Evolutionary conservation across 2,113 vertebrate genomes (phyloP), one percentile per base, ranked within the genome.

Genomic region (Cichladusa arquata): DNA sequence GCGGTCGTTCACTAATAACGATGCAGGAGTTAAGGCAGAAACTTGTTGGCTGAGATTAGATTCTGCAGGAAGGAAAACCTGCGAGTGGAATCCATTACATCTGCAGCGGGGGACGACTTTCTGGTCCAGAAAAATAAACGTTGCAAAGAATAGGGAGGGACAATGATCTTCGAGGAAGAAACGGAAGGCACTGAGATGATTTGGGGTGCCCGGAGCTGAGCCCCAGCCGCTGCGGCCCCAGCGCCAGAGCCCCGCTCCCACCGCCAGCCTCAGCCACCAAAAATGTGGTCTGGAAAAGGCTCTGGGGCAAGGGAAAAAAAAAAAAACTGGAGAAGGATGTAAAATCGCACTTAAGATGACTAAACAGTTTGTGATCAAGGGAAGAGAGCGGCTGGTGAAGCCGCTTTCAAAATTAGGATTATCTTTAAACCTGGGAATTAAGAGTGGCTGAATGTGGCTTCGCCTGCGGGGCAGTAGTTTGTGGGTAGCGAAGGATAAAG

Each of bases 341-440:
- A 84, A 33, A 42, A 73, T 67, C 26, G 19, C 56, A 48, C 25
- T 89, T 88, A n/a, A 86, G 29, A 74, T 81, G 78, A 86, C 60
- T 67, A 73, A 95, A 62, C 53, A 81, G 57, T 90, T 82, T 79
- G 82, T 92, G 84, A 91, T 94, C 40, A 88, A 74, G 86, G 79
- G 42, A 61, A 76, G 58, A 70, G 87, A 96, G 92, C 36, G 82
- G 91, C 69, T 90, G 78, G 58, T 71, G 97, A 65, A 84, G 86
- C 72, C 60, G 86, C 91, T 94, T 95, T 96, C 80, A 94, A 90
- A 84, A 92, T 91, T 92, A 54, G 85, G 72, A 86, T 94, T 93
- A 90, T 94, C 71, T 74, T 62, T 86, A 91, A 95, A 92, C 45
- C 89, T 60, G 71, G 70, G 89, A 85, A 92, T 88, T 90, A 48